phyloP scores from a whole-genome alignment of 2,888 invertebrate species.

The Drosophila phalerata region DNA sequence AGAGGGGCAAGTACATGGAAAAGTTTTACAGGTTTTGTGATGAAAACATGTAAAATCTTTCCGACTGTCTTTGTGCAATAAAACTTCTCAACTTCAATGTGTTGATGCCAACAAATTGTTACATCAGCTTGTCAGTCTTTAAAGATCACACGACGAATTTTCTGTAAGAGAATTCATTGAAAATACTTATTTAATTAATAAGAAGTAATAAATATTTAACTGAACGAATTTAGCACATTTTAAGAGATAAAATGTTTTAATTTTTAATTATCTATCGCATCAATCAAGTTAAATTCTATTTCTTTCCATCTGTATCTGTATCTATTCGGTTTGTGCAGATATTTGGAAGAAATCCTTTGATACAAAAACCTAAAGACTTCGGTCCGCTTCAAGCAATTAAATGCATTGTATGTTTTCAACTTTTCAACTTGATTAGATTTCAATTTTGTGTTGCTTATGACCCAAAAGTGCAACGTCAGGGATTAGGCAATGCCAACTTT shows the following conservation, averaged over 20 bases:
- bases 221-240: slow-evolving; percentile 6
- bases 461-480: slow-evolving; percentile 32
- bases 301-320: background rate
- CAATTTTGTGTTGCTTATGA: slow-evolving; percentile 40
- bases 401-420: slow-evolving; percentile 56
- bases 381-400: slow-evolving; percentile 59
- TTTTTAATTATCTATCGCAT: slow-evolving; percentile 6
- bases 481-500: slow-evolving; percentile 19
- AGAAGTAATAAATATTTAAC: background rate
- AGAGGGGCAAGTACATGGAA: slow-evolving; percentile 35
- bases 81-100: slow-evolving; percentile 53
- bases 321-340: slow-evolving; percentile 46
- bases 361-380: slow-evolving; percentile 17
- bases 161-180: background rate
- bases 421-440: slow-evolving; percentile 63
- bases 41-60: slow-evolving; percentile 56
- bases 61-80: slow-evolving; percentile 46
- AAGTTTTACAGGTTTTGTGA: slow-evolving; percentile 43
- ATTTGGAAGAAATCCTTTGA: slow-evolving; percentile 41
- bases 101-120: slow-evolving; percentile 21
- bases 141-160: background rate
- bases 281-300: slow-evolving; percentile 20
- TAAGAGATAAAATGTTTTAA: too few species aligned
- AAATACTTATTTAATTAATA: background rate
- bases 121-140: slow-evolving; percentile 9